Evolutionary conservation across 2,888 invertebrate genomes (phyloP), one percentile per base, ranked within the genome.

Genomic region (Gymnocheta viridis): DNA sequence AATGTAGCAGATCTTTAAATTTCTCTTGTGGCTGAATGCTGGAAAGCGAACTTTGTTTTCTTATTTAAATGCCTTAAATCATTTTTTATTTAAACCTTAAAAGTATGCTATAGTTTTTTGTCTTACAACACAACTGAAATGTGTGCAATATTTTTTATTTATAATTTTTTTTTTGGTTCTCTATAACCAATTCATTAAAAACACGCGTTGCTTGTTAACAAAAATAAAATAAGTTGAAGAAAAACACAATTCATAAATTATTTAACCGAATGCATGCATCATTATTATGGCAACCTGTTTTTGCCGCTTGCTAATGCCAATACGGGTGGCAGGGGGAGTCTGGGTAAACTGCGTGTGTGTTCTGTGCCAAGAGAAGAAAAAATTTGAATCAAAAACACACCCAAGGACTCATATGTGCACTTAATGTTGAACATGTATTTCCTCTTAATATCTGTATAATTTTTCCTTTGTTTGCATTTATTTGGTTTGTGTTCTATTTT

Each of bases 401-500:
- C 41, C 60, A 49, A 74, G 19, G 58, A 69, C 67, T 81, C 81
- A 81, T 73, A 73, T 84, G 84, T 84, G 84, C 81, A 78, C 81
- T 84, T 78, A 84, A 78, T 73, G 81, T 54, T 60, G 70, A 77
- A 84, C 77, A 84, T 84, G 77, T 77, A 81, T 81, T 82, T 84
- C 64, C 77, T 84, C 67, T 84, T 81, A 72, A 78, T 78, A 73
- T 73, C 67, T 77, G 77, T 62, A 66, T 54, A 66, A 60, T 60
- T 84, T 69, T 70, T 83, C 70, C 44, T 85, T 87, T 85, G 72
- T 80, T 77, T 82, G 72, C 12, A 49, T 82, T 66, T 66, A 56
- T 67, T 72, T 58, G 32, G 24, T 76, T 79, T 69, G 27, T 54
- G 49, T 7, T 56, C 80, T 51, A 82, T 38, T 78, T 56, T 35